Evolutionary conservation across 2,113 vertebrate genomes (phyloP).

Genomic region (Nerophis lumbriciformis): DNA sequence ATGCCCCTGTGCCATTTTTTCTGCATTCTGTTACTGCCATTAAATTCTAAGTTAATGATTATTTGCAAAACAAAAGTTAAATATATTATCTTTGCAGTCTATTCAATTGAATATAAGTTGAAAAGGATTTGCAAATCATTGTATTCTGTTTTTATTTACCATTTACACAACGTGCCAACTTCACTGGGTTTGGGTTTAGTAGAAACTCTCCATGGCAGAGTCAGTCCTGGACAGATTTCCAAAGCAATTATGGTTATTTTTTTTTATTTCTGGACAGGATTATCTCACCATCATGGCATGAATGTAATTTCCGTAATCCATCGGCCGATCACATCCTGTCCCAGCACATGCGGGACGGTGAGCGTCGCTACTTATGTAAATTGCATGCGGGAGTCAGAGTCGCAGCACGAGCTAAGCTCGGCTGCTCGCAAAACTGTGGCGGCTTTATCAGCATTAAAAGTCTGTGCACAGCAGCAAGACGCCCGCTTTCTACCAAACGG

Average conservation of each 20-base stretch:
- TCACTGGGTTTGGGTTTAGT: not conserved
- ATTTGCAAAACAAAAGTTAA: no score
- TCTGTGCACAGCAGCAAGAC: not conserved
- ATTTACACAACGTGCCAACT: no score
- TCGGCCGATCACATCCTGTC: conserved; percentile 11
- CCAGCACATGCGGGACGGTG: conserved; percentile 13
- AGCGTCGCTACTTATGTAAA: conserved; percentile 36
- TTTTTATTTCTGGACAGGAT: conserved; percentile 17
- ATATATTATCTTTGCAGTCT: no score
- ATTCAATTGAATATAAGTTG: no score
- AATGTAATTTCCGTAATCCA: conserved; percentile 27
- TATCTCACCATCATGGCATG: conserved; percentile 19
- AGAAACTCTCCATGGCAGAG: not conserved
- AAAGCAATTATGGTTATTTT: conserved; percentile 10
- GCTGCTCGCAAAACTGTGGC: conserved; percentile 9
- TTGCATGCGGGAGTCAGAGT: conserved; percentile 25
- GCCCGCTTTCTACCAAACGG: not conserved
- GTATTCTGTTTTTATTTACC: no score
- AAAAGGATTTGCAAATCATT: no score
- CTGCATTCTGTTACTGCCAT: no score
- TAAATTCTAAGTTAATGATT: no score
- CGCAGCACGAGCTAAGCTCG: conserved; percentile 12
- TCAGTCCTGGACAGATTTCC: not conserved
- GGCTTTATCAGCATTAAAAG: not conserved
- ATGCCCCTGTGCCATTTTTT: no score